Evolutionary conservation across 2,797 vertebrate genomes (phyloP).

Genomic region (Poliocrania exsul): DNA sequence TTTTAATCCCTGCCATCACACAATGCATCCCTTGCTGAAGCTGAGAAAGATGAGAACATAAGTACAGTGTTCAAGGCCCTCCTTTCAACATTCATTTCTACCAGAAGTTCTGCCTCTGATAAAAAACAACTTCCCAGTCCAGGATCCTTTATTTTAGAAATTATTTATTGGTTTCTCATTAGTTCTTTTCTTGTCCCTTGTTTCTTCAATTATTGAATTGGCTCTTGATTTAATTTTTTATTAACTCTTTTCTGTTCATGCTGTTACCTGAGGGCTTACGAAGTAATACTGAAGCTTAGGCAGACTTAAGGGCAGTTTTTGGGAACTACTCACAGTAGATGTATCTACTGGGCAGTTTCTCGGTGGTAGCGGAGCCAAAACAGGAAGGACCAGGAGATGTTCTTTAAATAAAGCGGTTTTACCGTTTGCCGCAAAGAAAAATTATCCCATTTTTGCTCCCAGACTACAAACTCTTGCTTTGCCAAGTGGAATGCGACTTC

Average conservation of each 20-base stretch:
- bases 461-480: constrained; percentile 73
- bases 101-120: neutral
- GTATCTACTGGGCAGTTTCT: neutral
- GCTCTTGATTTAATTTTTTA: constrained; percentile 14
- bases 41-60: neutral
- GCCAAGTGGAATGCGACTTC: constrained; percentile 71
- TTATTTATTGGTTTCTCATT: neutral
- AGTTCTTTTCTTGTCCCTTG: neutral
- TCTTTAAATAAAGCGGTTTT: constrained; percentile 38
- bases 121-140: neutral
- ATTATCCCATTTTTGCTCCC: constrained; percentile 68
- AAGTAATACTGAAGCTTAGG: neutral
- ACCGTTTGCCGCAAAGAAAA: constrained; percentile 49
- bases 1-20: neutral
- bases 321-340: neutral
- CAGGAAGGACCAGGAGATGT: neutral
- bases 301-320: neutral
- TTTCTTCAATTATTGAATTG: neutral
- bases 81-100: neutral
- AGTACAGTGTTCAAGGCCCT: neutral
- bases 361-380: neutral
- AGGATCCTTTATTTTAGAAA: neutral
- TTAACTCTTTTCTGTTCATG: neutral
- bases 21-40: neutral
- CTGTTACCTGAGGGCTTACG: neutral